A percentile compares a stretch with the other conserved stretches of the same genome.
phyloP scores from a whole-genome alignment of 2,888 invertebrate genomes.

The Stratiomys singularior region DNA sequence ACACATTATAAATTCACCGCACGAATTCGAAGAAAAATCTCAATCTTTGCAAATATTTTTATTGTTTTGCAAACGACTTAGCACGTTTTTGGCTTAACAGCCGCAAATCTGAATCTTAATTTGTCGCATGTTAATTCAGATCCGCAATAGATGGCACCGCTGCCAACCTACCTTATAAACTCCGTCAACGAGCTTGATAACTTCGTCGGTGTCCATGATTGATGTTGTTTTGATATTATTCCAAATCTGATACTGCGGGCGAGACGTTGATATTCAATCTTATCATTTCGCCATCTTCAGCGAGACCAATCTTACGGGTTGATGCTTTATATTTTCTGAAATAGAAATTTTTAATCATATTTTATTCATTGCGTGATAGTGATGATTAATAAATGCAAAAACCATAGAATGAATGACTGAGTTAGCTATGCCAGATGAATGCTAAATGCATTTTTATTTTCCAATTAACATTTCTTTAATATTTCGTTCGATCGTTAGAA shows the following conservation, averaged over 20 bases:
- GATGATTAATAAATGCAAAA: neutral
- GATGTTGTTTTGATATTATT: conserved; percentile 23
- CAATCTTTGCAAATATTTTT: conserved; percentile 4
- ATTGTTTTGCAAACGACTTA: neutral
- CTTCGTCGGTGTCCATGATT: conserved; percentile 80
- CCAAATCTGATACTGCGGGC: conserved; percentile 7
- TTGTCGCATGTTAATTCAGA: neutral
- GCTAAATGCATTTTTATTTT: neutral
- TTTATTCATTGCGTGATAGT: neutral
- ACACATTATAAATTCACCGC: conserved; percentile 8
- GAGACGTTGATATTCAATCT: neutral
- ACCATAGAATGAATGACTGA: neutral
- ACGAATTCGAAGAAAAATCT: conserved; percentile 22
- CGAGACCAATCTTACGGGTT: neutral
- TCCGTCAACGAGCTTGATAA: conserved; percentile 89
- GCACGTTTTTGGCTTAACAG: neutral
- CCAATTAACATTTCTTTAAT: neutral
- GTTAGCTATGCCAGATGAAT: neutral
- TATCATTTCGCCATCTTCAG: conserved; percentile 36
- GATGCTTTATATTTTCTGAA: conserved; percentile 16
- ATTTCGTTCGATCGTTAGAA: no score
- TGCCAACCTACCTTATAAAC: conserved; percentile 80
- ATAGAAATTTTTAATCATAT: conserved; percentile 36
- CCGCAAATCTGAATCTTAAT: neutral
- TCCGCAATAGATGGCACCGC: neutral